Conservation (phyloP, 2,113 vertebrate species). For the Butorides virescens region DNA sequence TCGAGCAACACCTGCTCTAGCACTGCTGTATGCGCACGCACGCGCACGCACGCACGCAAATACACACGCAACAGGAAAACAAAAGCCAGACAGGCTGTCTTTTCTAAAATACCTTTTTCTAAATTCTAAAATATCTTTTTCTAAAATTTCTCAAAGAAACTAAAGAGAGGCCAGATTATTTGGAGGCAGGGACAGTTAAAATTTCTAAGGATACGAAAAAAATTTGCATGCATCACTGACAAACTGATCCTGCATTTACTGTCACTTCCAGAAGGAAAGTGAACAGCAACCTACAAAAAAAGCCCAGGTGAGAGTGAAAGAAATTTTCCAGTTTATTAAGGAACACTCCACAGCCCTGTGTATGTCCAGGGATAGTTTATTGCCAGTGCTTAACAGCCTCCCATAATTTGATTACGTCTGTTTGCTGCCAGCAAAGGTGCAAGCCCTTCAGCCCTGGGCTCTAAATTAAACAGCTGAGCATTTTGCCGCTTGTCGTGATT, state of each 20-base stretch:
- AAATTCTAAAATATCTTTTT: background rate
- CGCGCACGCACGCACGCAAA: background rate
- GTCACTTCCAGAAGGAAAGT: background rate
- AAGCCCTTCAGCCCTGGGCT: background rate
- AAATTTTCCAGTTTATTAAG: background rate
- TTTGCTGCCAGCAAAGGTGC: background rate
- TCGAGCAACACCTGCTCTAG: conserved; percentile 21
- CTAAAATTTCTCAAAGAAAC: background rate
- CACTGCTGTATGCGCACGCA: background rate
- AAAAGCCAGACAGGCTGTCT: background rate
- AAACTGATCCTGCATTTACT: background rate
- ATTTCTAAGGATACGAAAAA: background rate
- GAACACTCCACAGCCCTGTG: background rate
- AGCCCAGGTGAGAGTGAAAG: background rate
- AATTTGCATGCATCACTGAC: background rate
- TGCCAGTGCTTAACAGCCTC: background rate
- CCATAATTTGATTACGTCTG: background rate
- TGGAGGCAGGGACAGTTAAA: background rate
- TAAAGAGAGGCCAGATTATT: background rate
- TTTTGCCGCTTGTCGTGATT: background rate
- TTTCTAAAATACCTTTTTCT: background rate
- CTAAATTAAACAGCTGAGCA: background rate
- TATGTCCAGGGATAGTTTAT: background rate
- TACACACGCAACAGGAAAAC: background rate
- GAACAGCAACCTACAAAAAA: background rate